A percentile compares a stretch with the other conserved stretches of the same genome.
These are phyloP conservation scores for Elgaria multicarinata DNA, from an alignment of 2,113 vertebrate species.

Conservation along the genomic window DNA sequence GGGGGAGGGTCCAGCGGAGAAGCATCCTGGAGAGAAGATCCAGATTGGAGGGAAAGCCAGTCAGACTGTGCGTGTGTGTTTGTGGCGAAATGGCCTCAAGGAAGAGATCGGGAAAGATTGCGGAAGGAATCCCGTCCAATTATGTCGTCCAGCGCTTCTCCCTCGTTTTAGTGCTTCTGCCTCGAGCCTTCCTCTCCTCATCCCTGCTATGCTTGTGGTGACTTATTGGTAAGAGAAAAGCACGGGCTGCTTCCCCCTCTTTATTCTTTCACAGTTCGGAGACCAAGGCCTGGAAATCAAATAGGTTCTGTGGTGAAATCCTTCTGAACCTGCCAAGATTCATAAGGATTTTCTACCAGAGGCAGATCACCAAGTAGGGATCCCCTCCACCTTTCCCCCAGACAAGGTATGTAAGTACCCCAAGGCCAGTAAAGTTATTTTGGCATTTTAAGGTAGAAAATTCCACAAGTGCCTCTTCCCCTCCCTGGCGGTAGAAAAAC, in stretches of 20 bases:
- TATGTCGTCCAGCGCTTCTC: neutral
- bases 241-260: neutral
- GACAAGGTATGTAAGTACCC: too few species aligned
- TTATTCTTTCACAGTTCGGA: neutral
- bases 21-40: neutral
- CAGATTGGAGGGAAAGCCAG: neutral
- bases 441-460: neutral
- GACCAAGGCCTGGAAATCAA: neutral
- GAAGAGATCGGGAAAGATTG: neutral
- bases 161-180: neutral
- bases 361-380: neutral
- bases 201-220: neutral
- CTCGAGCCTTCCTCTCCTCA: neutral
- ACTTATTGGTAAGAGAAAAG: neutral
- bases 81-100: neutral
- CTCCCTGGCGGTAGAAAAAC: neutral
- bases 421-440: neutral
- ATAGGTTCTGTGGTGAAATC: neutral
- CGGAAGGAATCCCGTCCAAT: neutral
- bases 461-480: neutral
- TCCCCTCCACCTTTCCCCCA: neutral
- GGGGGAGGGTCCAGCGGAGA: neutral
- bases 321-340: neutral
- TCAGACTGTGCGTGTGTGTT: neutral
- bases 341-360: neutral